These are phyloP conservation scores for Atherinomorus stipes DNA, from an alignment of 2,113 vertebrate species.

Conservation along the genomic window DNA sequence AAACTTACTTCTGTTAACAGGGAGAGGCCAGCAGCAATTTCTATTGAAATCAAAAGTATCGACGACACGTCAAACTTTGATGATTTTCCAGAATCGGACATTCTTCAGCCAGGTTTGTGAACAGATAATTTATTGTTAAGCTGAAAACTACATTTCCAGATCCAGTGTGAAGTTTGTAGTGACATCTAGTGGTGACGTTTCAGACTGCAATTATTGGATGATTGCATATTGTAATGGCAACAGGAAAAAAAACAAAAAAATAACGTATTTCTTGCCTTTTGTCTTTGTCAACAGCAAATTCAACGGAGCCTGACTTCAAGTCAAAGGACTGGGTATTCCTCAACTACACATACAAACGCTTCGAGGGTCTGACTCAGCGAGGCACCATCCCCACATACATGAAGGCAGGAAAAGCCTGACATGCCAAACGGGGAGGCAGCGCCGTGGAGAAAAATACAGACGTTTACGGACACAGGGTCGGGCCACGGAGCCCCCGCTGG, in stretches of 20 bases:
- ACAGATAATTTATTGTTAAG: neutral
- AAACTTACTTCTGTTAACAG: constrained; percentile 66
- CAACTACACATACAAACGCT: constrained; percentile 99
- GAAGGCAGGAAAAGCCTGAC: constrained; percentile 93
- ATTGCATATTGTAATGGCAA: too few species aligned
- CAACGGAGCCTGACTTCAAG: constrained; percentile 96
- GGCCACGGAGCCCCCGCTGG: constrained; percentile 66
- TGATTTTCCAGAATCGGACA: constrained; percentile 97
- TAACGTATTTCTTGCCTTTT: neutral
- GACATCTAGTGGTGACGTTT: neutral
- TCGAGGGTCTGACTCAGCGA: constrained; percentile 96
- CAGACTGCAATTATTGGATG: too few species aligned
- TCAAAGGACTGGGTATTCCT: constrained; percentile 99
- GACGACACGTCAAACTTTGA: constrained; percentile 98
- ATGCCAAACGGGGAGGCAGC: constrained; percentile 16
- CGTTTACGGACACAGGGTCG: constrained; percentile 76
- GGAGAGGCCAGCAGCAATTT: constrained; percentile 95
- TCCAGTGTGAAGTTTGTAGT: neutral
- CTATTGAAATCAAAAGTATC: constrained; percentile 97
- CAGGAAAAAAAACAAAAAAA: too few species aligned
- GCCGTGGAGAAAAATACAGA: constrained; percentile 28
- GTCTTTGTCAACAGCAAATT: constrained; percentile 86
- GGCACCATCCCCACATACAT: constrained; percentile 97
- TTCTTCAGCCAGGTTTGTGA: constrained; percentile 93
- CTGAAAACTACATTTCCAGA: neutral